Base-by-base conservation (phyloP, 2,888 invertebrate species). In the Drosophila dives region DNA sequence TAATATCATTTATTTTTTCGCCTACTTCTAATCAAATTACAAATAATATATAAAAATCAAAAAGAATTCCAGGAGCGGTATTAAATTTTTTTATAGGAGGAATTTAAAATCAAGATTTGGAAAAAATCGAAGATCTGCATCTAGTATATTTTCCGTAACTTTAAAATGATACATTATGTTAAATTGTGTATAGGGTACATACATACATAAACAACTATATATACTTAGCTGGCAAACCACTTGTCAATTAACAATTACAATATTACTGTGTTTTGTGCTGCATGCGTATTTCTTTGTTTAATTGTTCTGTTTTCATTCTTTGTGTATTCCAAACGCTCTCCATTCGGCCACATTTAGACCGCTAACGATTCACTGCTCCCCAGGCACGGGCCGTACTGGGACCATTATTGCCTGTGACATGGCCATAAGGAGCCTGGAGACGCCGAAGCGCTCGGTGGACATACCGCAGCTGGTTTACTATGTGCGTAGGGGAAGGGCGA, bases 381-480 rank as follows among this genome's bases (percentile, higher is more conserved):
- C 97, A 66, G 97, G 98, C 80, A 98, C 98, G 53, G 98, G 98
- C 0, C 95, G 98, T 62, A 96, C 98, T 20, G 98, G 98, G 49
- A 96, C 97, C 56, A 94, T 98, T 77, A 95, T 98, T 73, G 97
- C 98, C 74, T 96, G 97, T 92, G 98, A 98, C 94, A 94, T 97
- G 77, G 96, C 97, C 86, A 96, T 98, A 93, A 95, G 97, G 90
- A 97, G 98, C 90, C 96, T 97, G 92, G 97, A 97, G 92, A 93
- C 91, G 40, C 95, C 96, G 62, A 95, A 95, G 34, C 95, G 97
- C 71, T 95, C 95, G 61, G 96, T 97, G 20, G 98, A 98, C 93
- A 95, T 98, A 91, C 97, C 98, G 72, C 95, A 96, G 91, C 96
- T 96, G 84, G 98, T 98, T 71, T 96, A 97, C 83, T 95, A 95